A percentile compares a stretch with the other conserved stretches of the same genome.
Evolutionary conservation across 2,113 vertebrate genomes (phyloP).

Genomic region (Varanus komodoensis): DNA sequence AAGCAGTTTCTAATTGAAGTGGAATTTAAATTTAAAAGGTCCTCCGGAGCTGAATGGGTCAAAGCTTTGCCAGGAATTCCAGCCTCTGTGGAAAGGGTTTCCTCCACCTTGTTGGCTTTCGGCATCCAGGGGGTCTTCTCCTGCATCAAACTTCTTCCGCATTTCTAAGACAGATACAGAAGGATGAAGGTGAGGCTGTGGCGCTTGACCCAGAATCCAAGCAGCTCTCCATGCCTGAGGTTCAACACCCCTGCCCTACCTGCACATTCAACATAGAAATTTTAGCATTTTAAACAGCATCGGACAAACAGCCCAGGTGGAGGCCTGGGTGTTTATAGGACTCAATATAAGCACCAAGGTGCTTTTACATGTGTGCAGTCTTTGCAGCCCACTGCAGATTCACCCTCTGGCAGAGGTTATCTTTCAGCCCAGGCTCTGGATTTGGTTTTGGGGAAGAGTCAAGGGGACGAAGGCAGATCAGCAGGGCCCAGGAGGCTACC

Average conservation of each 20-base stretch:
- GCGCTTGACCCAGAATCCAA: background rate
- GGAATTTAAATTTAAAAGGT: constrained; percentile 96
- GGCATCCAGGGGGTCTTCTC: constrained; percentile 94
- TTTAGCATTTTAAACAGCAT: background rate
- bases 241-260: too few species aligned
- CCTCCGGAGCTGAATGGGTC: constrained; percentile 96
- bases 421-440: too few species aligned
- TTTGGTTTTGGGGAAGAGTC: too few species aligned
- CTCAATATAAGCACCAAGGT: too few species aligned
- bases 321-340: too few species aligned
- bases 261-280: too few species aligned
- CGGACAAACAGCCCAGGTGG: background rate
- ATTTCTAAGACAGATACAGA: constrained; percentile 82
- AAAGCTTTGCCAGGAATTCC: constrained; percentile 93
- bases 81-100: constrained; percentile 86
- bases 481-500: too few species aligned
- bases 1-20: constrained; percentile 87
- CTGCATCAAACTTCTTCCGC: constrained; percentile 94
- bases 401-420: background rate
- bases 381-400: background rate
- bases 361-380: background rate
- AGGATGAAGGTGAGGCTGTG: background rate
- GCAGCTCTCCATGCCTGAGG: too few species aligned
- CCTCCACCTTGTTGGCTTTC: constrained; percentile 92
- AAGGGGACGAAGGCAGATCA: too few species aligned